These are phyloP conservation scores for Eugnorisma glareosa DNA, from an alignment of 2,888 invertebrate genomes.

Conservation along the genomic window DNA sequence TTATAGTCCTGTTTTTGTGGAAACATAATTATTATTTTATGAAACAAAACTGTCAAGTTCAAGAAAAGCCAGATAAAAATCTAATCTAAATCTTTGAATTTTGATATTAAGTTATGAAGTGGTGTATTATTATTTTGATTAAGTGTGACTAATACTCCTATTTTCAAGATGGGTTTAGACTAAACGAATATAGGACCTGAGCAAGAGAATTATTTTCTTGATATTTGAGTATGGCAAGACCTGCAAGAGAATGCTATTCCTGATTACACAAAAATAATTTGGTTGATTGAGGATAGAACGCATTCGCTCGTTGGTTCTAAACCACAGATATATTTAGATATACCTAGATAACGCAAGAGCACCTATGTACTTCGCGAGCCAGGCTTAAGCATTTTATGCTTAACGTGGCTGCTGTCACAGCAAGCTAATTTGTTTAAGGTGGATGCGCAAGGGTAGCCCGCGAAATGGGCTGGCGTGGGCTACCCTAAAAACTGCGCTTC, in stretches of 20 bases:
- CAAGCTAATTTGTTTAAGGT: too few relatives aligned
- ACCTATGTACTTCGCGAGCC: too few relatives aligned
- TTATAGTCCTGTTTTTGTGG: slow-evolving; percentile 22
- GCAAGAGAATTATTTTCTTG: background rate
- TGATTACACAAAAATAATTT: background rate
- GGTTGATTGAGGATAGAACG: background rate
- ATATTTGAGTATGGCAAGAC: background rate
- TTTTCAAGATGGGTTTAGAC: background rate
- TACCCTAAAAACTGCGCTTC: too few relatives aligned
- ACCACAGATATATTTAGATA: too few relatives aligned
- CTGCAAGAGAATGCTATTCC: background rate
- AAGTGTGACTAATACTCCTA: background rate
- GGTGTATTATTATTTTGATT: slow-evolving; percentile 10
- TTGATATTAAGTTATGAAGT: background rate
- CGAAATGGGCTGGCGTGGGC: too few relatives aligned
- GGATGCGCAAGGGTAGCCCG: too few relatives aligned
- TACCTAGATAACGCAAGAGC: too few relatives aligned
- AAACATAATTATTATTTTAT: slow-evolving; percentile 17
- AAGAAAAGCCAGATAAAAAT: background rate
- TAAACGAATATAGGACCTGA: background rate
- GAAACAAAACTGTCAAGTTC: slow-evolving; percentile 11
- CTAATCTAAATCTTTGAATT: slow-evolving; percentile 24
- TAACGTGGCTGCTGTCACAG: too few relatives aligned
- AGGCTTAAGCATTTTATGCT: too few relatives aligned
- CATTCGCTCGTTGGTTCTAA: background rate